Evolutionary conservation across 2,113 vertebrate species (phyloP).

Genomic region (Rattus rattus): DNA sequence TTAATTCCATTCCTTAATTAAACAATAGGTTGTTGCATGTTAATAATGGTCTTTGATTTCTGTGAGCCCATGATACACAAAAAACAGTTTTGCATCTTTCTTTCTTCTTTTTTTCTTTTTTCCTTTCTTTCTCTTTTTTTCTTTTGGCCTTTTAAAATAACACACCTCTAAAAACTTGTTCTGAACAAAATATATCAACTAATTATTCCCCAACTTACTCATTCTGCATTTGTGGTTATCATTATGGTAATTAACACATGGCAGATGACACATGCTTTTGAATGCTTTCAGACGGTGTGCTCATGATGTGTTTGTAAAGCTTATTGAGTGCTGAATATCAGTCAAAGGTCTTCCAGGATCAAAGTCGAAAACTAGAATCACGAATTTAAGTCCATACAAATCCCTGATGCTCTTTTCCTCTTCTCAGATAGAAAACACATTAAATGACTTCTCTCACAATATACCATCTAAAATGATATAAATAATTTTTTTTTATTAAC

Average conservation of each 20-base stretch:
- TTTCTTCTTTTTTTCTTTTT: no score
- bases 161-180: background rate
- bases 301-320: background rate
- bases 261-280: background rate
- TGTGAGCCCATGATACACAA: background rate
- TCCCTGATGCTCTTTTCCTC: background rate
- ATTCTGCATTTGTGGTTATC: conserved; percentile 11
- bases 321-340: background rate
- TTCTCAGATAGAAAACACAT: background rate
- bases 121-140: no score
- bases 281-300: background rate
- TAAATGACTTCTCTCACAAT: background rate
- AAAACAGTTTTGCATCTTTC: background rate
- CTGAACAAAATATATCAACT: background rate
- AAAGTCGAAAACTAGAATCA: conserved; percentile 23
- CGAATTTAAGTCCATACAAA: conserved; percentile 18
- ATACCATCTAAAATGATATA: conserved; percentile 9
- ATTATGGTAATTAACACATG: conserved; percentile 45
- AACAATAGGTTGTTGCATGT: background rate
- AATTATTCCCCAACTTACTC: background rate
- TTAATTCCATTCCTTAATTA: conserved; percentile 28
- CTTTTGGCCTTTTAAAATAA: conserved; percentile 19
- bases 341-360: background rate
- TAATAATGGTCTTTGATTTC: background rate
- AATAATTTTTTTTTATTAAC: no score